phyloP scores from a whole-genome alignment of 2,113 vertebrate genomes.

The Alectura lathami region DNA sequence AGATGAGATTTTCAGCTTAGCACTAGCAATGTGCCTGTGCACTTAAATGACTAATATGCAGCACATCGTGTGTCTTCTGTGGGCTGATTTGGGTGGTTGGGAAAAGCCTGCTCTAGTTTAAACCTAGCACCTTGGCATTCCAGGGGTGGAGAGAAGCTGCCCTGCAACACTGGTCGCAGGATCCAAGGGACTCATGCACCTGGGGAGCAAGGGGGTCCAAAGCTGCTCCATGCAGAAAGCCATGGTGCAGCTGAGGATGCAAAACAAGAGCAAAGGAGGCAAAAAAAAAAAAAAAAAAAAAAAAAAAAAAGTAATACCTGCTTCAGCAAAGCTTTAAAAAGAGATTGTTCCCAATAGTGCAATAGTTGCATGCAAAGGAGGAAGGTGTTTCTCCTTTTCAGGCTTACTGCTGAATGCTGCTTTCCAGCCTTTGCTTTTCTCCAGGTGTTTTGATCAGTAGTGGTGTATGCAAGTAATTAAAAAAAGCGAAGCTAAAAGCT shows the following conservation, averaged over 20 bases:
- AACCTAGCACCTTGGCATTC: background rate
- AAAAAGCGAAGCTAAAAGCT: background rate
- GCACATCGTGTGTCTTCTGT: background rate
- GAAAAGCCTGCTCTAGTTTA: background rate
- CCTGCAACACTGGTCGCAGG: background rate
- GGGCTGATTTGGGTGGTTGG: background rate
- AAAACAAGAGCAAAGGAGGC: background rate
- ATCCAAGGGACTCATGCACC: background rate
- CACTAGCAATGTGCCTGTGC: background rate
- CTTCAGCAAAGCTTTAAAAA: background rate
- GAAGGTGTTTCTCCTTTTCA: background rate
- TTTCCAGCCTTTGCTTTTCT: background rate
- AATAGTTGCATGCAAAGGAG: background rate
- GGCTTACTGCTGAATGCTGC: background rate
- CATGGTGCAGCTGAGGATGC: background rate
- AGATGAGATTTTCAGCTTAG: background rate
- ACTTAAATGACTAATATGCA: background rate
- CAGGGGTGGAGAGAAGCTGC: background rate
- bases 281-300: too few relatives aligned
- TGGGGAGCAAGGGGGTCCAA: background rate
- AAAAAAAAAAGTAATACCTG: too few relatives aligned
- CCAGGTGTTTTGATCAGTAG: background rate
- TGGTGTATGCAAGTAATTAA: background rate
- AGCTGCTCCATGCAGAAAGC: background rate
- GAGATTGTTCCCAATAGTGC: background rate